Evolutionary conservation across 2,113 vertebrate species (phyloP).

Genomic region (Myotis davidii): DNA sequence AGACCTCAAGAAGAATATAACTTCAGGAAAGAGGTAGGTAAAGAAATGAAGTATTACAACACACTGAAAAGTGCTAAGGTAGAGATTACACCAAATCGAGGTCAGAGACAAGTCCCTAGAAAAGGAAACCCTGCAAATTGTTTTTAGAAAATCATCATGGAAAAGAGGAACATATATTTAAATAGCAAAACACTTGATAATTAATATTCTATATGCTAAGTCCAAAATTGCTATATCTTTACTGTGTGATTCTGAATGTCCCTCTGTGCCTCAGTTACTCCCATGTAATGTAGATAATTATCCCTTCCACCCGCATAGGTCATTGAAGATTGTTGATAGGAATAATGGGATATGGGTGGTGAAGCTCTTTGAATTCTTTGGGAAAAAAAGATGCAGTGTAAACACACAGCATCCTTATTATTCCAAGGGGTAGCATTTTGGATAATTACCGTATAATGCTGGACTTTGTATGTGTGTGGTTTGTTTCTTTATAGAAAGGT

Average conservation of each 20-base stretch:
- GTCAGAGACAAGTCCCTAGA: not conserved
- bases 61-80: not conserved
- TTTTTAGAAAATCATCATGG: conserved; percentile 4
- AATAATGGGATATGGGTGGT: conserved; percentile 36
- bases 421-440: conserved; percentile 55
- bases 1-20: not conserved
- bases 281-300: conserved; percentile 7
- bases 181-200: not conserved
- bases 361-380: conserved; percentile 53
- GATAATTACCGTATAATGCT: conserved; percentile 64
- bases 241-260: not conserved
- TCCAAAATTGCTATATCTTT: not conserved
- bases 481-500: conserved; percentile 63
- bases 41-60: not conserved
- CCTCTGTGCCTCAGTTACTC: conserved; percentile 34
- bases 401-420: conserved; percentile 61
- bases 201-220: not conserved
- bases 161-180: not conserved
- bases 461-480: conserved; percentile 59
- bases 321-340: not conserved
- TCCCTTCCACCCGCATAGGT: not conserved
- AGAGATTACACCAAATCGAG: not conserved
- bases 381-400: conserved; percentile 56
- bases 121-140: not conserved
- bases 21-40: not conserved